Base-by-base conservation (phyloP, 2,797 vertebrate genomes). In the Eupleurogrammus muticus region DNA sequence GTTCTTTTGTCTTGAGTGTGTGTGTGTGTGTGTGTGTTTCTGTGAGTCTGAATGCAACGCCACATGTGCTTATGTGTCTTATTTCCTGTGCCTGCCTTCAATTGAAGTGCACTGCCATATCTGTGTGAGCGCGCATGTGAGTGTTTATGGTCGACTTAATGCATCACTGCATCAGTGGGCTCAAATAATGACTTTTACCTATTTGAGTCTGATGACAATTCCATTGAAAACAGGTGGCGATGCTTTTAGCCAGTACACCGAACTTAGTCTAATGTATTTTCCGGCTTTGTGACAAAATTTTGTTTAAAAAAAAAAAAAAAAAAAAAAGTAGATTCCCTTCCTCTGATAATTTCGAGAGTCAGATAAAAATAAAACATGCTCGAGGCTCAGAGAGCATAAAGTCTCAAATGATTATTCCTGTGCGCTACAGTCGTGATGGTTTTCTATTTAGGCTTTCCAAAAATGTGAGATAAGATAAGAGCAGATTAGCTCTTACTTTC, bases 141-240 rank as follows among this genome's bases (percentile, higher is more conserved):
- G 57, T 78, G 73, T 87, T 77, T 80, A 67, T 74, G 73, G 2
- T 19, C 65, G 60, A 65, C 46, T 63, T 70, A 23, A 57, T 69
- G 57, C 62, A 42, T 73, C 12, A 4, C n/a, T 11, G 46, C 35
- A 12, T 53, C 66, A 28, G 28, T 6, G 34, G 55, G 35, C 32
- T 70, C 63, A 54, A 74, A 74, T 50, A 46, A 46, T 28, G 35
- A 57, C 38, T 60, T 70, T 75, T 16, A 60, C 61, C n/a, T 65
- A 65, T 19, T 49, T 9, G 59, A 62, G 55, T 13, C 16, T 70
- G 54, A 66, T 61, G 67, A 55, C 36, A 55, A 11, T 58, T 66
- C 66, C 73, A 76, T 65, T 66, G 67, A 23, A 84, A 86, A 73
- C 79, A 77, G 67, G 73, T 81, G 79, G 47, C 34, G 35, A 1